Percentiles rank a stretch among this genome's conserved stretches.
Conservation (phyloP, 2,888 invertebrate genomes). For the Belgica antarctica region DNA sequence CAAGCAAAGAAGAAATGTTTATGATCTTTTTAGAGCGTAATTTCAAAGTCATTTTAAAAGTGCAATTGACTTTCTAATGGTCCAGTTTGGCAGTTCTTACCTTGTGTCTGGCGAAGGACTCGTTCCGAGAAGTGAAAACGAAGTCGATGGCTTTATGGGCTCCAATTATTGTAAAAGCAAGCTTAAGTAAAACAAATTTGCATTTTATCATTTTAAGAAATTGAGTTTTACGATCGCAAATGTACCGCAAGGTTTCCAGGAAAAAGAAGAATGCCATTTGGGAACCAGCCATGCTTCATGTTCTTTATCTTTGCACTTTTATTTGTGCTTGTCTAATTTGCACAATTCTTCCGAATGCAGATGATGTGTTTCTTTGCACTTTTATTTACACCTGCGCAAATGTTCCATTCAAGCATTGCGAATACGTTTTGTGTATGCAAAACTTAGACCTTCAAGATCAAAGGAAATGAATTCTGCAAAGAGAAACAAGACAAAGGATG, state of each 20-base stretch:
- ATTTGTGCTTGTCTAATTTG: slow-evolving; percentile 30
- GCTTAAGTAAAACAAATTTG: neutral
- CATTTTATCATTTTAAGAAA: slow-evolving; percentile 11
- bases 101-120: neutral
- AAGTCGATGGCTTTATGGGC: neutral
- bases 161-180: neutral
- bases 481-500: too few relatives aligned
- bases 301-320: neutral
- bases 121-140: neutral
- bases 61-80: slow-evolving; percentile 8
- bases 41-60: neutral
- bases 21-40: neutral
- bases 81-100: neutral
- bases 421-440: slow-evolving; percentile 3
- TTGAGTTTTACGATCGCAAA: neutral
- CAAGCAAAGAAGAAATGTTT: neutral
- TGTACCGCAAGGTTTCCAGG: slow-evolving; percentile 24
- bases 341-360: slow-evolving; percentile 12
- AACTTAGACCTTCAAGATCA: too few relatives aligned
- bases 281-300: neutral
- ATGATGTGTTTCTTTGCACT: neutral
- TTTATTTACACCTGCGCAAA: slow-evolving; percentile 28
- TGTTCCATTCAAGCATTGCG: slow-evolving; percentile 26
- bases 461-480: too few relatives aligned
- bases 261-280: neutral